Evolutionary conservation across 2,113 vertebrate species (phyloP).

Genomic region (Otus sunia): DNA sequence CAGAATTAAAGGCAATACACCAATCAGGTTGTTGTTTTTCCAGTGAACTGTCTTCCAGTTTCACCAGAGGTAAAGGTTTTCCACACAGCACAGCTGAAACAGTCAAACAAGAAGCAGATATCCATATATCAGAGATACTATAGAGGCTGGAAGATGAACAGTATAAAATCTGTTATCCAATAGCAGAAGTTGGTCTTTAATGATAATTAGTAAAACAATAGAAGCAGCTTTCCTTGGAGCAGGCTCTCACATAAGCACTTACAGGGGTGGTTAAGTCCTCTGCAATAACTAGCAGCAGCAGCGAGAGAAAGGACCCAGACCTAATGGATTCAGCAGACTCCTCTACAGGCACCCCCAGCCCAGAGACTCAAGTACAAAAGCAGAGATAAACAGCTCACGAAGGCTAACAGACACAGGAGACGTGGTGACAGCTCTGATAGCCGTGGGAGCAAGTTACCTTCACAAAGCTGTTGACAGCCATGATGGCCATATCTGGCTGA

Average conservation of each 20-base stretch:
- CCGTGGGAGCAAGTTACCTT: constrained; percentile 79
- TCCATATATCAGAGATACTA: neutral
- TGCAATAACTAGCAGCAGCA: neutral
- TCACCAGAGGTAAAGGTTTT: neutral
- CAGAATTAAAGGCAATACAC: neutral
- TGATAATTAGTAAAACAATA: neutral
- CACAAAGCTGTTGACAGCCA: constrained; percentile 99
- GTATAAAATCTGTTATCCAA: neutral
- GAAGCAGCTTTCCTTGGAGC: neutral
- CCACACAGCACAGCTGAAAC: neutral
- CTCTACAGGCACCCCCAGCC: neutral
- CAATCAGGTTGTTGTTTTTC: neutral
- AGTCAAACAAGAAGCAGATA: neutral
- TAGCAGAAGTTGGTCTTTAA: neutral
- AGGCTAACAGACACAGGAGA: neutral
- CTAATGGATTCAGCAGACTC: neutral
- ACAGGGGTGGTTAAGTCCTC: neutral
- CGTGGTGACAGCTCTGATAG: neutral
- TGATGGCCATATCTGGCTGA: constrained; percentile 99
- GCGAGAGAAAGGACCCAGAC: neutral
- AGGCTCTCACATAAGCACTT: neutral
- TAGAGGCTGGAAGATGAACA: neutral
- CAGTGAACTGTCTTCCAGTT: neutral
- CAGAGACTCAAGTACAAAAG: neutral
- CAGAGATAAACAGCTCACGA: neutral